These are phyloP conservation scores for Lasioglossum villosulum DNA, from an alignment of 2,888 invertebrate species.

Conservation along the genomic window DNA sequence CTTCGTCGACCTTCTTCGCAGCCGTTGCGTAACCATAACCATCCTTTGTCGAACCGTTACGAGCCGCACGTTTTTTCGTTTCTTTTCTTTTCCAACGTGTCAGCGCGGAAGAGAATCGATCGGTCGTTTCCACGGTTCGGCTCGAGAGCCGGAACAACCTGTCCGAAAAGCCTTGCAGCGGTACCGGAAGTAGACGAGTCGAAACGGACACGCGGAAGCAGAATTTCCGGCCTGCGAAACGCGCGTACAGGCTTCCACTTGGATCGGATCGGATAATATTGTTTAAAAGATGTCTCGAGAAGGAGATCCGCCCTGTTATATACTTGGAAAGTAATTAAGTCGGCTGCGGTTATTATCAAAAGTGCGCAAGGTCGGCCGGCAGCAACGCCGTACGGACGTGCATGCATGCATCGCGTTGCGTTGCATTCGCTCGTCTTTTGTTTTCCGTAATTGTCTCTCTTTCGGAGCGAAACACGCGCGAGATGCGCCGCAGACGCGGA, in stretches of 20 bases:
- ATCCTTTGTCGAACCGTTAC: slow-evolving; percentile 16
- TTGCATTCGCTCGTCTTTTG: slow-evolving; percentile 49
- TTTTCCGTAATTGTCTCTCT: slow-evolving; percentile 50
- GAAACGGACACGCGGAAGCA: neutral
- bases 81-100: slow-evolving; percentile 20
- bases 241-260: neutral
- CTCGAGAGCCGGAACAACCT: neutral
- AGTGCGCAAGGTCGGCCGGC: slow-evolving; percentile 53
- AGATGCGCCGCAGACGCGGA: slow-evolving; percentile 1
- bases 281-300: slow-evolving; percentile 12
- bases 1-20: slow-evolving; percentile 48
- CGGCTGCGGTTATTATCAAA: slow-evolving; percentile 54
- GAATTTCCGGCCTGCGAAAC: neutral
- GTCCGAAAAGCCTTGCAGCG: neutral
- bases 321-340: slow-evolving; percentile 56
- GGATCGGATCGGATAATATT: slow-evolving; percentile 15
- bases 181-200: neutral
- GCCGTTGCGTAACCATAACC: slow-evolving; percentile 50
- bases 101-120: no score
- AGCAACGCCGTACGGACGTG: slow-evolving; percentile 14
- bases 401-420: neutral
- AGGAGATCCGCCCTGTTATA: slow-evolving; percentile 12
- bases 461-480: slow-evolving; percentile 39
- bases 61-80: slow-evolving; percentile 24
- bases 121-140: neutral